Conservation (phyloP, 1,140 invertebrate genomes). For the Ganaspis sp. region DNA sequence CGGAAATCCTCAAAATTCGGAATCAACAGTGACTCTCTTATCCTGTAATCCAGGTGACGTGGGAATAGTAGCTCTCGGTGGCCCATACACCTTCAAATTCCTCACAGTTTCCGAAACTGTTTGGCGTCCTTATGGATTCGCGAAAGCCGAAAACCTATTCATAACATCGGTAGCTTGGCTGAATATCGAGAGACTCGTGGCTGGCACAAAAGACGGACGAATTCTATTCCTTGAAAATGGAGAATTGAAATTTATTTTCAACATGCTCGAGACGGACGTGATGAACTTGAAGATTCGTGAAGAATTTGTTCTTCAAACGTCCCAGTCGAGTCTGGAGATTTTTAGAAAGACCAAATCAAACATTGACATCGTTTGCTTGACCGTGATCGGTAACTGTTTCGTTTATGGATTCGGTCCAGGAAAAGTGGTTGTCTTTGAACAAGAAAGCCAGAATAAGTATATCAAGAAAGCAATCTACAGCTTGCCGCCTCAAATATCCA, state of each 20-base stretch:
- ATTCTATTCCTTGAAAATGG: constrained; percentile 88
- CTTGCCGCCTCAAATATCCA: constrained; percentile 75
- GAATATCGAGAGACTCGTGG: constrained; percentile 84
- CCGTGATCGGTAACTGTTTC: constrained; percentile 79
- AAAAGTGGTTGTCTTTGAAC: constrained; percentile 82
- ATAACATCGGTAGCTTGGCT: constrained; percentile 84
- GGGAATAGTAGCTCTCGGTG: constrained; percentile 85
- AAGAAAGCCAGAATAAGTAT: constrained; percentile 79
- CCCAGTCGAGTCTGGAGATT: constrained; percentile 58
- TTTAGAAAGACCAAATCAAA: constrained; percentile 47
- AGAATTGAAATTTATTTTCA: constrained; percentile 82
- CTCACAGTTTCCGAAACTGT: constrained; percentile 87
- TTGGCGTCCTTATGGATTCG: constrained; percentile 89
- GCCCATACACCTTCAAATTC: constrained; percentile 84
- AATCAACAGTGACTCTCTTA: constrained; percentile 75
- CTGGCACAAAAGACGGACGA: constrained; percentile 84
- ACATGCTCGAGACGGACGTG: constrained; percentile 75
- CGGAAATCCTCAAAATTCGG: constrained; percentile 79
- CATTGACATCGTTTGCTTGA: constrained; percentile 74
- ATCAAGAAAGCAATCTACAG: constrained; percentile 79
- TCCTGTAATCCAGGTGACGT: constrained; percentile 87
- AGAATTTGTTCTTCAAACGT: constrained; percentile 59
- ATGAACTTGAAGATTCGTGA: constrained; percentile 77
- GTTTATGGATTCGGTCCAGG: constrained; percentile 78
- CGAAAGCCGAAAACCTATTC: constrained; percentile 86